Conservation (phyloP, 1,140 invertebrate genomes). For the Mya arenaria region DNA sequence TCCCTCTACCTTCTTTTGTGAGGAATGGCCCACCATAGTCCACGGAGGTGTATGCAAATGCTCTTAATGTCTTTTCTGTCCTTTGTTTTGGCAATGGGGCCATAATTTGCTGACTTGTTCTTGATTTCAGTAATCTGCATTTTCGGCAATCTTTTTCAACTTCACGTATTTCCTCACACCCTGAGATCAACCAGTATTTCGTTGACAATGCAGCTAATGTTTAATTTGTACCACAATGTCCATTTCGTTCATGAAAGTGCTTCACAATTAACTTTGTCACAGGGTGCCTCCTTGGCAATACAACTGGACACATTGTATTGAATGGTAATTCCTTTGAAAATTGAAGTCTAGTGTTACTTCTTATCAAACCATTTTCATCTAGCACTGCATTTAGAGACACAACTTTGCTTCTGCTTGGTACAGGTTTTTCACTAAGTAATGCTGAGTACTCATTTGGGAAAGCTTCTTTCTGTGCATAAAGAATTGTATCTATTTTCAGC, state of each 20-base stretch:
- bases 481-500: not conserved
- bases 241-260: not conserved
- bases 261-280: constrained; percentile 6
- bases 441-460: not conserved
- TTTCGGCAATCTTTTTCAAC: not conserved
- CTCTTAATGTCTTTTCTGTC: not conserved
- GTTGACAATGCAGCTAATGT: not conserved
- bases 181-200: constrained; percentile 4
- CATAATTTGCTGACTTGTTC: constrained; percentile 29
- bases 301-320: not conserved
- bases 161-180: not conserved
- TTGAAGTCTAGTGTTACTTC: constrained; percentile 3
- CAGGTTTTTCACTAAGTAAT: not conserved
- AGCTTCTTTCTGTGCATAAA: not conserved
- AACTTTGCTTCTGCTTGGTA: not conserved
- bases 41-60: constrained; percentile 3
- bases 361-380: not conserved
- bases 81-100: not conserved
- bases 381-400: not conserved
- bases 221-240: not conserved
- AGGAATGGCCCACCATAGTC: constrained; percentile 53
- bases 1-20: not conserved
- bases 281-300: not conserved
- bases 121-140: not conserved
- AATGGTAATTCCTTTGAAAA: not conserved